A percentile compares a stretch with the other conserved stretches of the same genome.
Conservation (phyloP, 2,888 invertebrate genomes). For the Tuberolachnus salignus region DNA sequence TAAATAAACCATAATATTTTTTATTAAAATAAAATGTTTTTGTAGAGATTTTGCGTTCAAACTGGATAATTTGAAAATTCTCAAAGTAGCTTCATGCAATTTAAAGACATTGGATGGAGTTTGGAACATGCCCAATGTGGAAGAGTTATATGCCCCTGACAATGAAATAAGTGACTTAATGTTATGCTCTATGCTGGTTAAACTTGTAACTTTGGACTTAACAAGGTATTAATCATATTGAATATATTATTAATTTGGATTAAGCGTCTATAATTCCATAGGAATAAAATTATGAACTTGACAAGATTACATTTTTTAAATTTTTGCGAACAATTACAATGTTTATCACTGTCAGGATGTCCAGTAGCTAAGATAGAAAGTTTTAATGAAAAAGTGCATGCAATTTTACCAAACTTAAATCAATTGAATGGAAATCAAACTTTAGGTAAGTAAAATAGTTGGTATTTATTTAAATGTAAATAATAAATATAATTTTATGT, state of each 20-base stretch:
- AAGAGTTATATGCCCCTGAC: slow-evolving; percentile 70
- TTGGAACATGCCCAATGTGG: slow-evolving; percentile 69
- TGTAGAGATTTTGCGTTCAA: slow-evolving; percentile 72
- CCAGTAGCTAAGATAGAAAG: slow-evolving; percentile 62
- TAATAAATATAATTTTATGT: not conserved
- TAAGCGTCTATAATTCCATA: slow-evolving; percentile 35
- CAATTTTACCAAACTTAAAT: slow-evolving; percentile 40
- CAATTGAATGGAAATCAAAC: slow-evolving; percentile 41
- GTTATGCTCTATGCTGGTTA: slow-evolving; percentile 67
- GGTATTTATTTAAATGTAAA: not conserved
- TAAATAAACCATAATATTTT: not conserved
- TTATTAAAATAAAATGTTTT: not conserved
- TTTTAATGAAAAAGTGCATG: slow-evolving; percentile 20
- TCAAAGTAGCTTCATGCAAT: slow-evolving; percentile 71
- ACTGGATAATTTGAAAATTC: slow-evolving; percentile 67
- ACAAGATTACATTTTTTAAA: slow-evolving; percentile 62
- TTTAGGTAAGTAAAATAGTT: not conserved
- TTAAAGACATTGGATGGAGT: slow-evolving; percentile 73
- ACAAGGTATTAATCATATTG: slow-evolving; percentile 61
- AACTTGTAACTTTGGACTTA: slow-evolving; percentile 64
- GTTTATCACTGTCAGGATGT: slow-evolving; percentile 63
- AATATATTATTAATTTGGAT: not conserved
- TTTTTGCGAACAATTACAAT: slow-evolving; percentile 62
- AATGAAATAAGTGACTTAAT: slow-evolving; percentile 71
- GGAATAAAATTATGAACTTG: slow-evolving; percentile 62